A percentile compares a stretch with the other conserved stretches of the same genome.
Conservation (phyloP, 2,888 invertebrate genomes). For the Stenurella melanura region DNA sequence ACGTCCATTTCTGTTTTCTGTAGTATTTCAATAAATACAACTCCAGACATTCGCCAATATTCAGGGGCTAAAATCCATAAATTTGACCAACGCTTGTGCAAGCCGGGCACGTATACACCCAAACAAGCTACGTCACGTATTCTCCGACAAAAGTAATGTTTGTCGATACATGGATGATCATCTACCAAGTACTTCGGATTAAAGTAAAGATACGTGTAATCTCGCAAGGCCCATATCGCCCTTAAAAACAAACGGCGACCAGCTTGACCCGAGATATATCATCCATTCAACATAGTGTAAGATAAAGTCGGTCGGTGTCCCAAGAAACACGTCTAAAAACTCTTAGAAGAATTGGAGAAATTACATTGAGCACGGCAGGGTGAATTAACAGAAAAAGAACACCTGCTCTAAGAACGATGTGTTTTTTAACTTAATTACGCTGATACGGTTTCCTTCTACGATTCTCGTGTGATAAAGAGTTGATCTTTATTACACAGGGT, state of each 20-base stretch:
- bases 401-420: slow-evolving; percentile 7
- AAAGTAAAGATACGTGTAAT: slow-evolving; percentile 1
- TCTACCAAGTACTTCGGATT: neutral
- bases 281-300: neutral
- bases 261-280: neutral
- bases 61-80: neutral
- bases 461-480: neutral
- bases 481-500: too few relatives aligned
- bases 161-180: slow-evolving; percentile 1
- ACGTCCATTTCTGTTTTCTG: too few relatives aligned
- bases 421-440: neutral
- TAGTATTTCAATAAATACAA: neutral
- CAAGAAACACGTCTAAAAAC: neutral
- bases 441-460: neutral
- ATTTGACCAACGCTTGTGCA: neutral
- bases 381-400: neutral
- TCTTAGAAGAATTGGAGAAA: slow-evolving; percentile 7
- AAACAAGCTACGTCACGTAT: neutral
- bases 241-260: neutral
- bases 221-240: neutral
- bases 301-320: neutral
- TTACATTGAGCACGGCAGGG: neutral
- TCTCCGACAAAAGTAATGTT: neutral
- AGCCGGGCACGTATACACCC: neutral
- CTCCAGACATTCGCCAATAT: neutral